Evolutionary conservation across 2,888 invertebrate genomes (phyloP).

Genomic region (Apamea sordens): DNA sequence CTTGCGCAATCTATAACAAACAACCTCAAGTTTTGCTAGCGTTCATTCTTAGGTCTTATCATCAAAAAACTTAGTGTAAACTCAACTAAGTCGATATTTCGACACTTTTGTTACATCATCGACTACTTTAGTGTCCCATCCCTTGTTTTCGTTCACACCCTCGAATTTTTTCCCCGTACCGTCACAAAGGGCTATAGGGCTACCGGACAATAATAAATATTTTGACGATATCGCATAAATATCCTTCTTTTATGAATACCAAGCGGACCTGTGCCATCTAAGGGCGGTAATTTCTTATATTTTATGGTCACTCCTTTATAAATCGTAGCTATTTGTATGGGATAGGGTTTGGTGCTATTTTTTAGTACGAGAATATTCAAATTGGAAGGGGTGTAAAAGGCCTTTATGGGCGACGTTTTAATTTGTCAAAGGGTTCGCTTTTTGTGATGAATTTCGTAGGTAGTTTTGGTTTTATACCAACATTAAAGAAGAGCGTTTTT

Average conservation of each 20-base stretch:
- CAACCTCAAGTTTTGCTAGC: background rate
- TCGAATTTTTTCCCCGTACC: slow-evolving; percentile 81
- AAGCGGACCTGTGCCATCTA: slow-evolving; percentile 83
- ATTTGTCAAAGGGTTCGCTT: slow-evolving; percentile 58
- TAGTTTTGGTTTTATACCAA: slow-evolving; percentile 13
- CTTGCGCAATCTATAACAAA: background rate
- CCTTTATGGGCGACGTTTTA: slow-evolving; percentile 57
- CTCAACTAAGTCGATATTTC: background rate
- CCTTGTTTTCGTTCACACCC: slow-evolving; percentile 85
- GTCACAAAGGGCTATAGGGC: slow-evolving; percentile 88
- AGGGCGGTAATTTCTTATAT: slow-evolving; percentile 84
- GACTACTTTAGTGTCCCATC: slow-evolving; percentile 5
- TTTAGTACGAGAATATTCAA: slow-evolving; percentile 70
- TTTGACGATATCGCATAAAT: slow-evolving; percentile 90
- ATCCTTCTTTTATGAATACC: slow-evolving; percentile 89
- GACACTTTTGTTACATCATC: background rate
- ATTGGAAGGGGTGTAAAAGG: slow-evolving; percentile 65
- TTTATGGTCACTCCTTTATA: slow-evolving; percentile 87
- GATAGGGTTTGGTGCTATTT: slow-evolving; percentile 78
- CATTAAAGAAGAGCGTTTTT: background rate
- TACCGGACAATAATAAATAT: slow-evolving; percentile 90
- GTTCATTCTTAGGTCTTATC: background rate
- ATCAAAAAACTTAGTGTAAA: background rate
- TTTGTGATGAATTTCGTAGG: slow-evolving; percentile 19
- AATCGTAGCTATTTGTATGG: slow-evolving; percentile 87